Base-by-base conservation (phyloP, 2,888 invertebrate genomes). In the Unio delphinus region DNA sequence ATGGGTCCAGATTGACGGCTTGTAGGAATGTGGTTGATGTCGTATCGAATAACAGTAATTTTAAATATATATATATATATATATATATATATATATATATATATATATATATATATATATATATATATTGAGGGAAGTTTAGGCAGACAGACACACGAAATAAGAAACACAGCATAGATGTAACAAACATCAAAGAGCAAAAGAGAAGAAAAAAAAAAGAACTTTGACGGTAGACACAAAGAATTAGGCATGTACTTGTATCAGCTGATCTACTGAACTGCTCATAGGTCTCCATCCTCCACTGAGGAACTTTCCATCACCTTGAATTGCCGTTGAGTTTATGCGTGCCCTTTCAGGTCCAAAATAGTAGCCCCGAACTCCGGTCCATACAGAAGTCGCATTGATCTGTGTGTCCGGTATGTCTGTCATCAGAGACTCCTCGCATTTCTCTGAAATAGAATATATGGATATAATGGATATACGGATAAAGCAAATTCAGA, bases 261-360 rank as follows among this genome's bases (percentile, higher is more conserved):
- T 75, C 60, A 71, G 79, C 60, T 81, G 79, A 54, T 75, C 73
- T 15, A 81, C 65, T 6, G 76, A 71, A 45, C 78, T 75, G 8
- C n/a, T 56, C 1, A 65, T 65, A 5, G 81, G 72, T 65, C 78
- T 61, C 81, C 81, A 81, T 2, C 76, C 81, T 23, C 73, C 80
- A 64, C 73, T 75, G n/a, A 69, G 64, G 17, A 72, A 71, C 28
- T 69, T 34, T 15, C 63, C 58, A 11, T 61, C 67, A 0, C 61
- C 66, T 20, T 61, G 63, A 15, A 54, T 63, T 6, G 70, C 68
- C 15, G 34, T 28, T 11, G 73, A 67, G 17, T 71, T 69, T 11
- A 78, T 60, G 5, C 73, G 64, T 26, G 75, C 75, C 57, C 76
- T 64, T 2, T 72, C 74, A 1, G 78, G 62, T 34, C 76, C 74